These are phyloP conservation scores for Hermodice carunculata DNA, from an alignment of 2,888 invertebrate genomes.

Conservation along the genomic window DNA sequence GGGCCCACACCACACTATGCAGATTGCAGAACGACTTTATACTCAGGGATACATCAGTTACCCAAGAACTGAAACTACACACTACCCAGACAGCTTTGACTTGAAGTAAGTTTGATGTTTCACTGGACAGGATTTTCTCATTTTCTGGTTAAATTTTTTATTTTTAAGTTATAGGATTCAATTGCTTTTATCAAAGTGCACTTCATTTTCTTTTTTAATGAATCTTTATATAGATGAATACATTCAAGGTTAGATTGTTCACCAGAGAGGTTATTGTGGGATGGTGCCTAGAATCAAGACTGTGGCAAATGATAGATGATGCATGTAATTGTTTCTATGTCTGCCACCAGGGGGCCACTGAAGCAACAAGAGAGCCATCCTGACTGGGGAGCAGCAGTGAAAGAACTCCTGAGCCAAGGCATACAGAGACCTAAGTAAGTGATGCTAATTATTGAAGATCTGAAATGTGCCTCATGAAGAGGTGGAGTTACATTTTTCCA, in stretches of 20 bases:
- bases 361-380: constrained; percentile 79
- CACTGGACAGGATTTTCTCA: no score
- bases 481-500: no score
- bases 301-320: no score
- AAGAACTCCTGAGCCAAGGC: constrained; percentile 79
- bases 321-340: no score
- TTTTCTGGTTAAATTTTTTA: no score
- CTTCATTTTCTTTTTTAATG: neutral
- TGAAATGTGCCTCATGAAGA: no score
- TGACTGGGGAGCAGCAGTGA: constrained; percentile 85
- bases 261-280: neutral
- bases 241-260: no score
- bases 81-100: constrained; percentile 96
- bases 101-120: constrained; percentile 74
- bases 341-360: constrained; percentile 70
- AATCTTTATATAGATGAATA: neutral
- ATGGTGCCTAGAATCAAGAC: no score
- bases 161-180: no score
- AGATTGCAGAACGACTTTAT: constrained; percentile 89
- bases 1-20: constrained; percentile 69
- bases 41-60: constrained; percentile 97
- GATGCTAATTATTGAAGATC: neutral
- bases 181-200: no score
- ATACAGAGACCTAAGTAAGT: constrained; percentile 77
- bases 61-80: constrained; percentile 98